Percentiles rank a stretch among this genome's conserved stretches.
Evolutionary conservation across 1,140 invertebrate genomes (phyloP).

Genomic region (Vanessa tameamea): DNA sequence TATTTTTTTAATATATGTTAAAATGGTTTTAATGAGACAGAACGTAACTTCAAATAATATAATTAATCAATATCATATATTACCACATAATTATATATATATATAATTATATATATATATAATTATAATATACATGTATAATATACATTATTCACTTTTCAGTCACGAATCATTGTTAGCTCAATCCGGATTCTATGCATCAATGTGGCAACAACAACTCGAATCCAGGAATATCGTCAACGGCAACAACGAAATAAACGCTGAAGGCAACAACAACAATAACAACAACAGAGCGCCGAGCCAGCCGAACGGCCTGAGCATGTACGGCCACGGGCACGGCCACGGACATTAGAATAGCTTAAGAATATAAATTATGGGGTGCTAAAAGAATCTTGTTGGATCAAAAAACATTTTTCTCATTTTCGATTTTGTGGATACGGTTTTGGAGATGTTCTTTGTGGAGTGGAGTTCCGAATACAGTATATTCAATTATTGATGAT

Average conservation of each 20-base stretch:
- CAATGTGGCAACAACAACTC: slow-evolving; percentile 95
- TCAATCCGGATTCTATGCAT: slow-evolving; percentile 86
- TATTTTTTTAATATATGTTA: background rate
- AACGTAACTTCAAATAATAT: too few species aligned
- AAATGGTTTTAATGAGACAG: too few species aligned
- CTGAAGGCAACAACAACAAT: slow-evolving; percentile 51
- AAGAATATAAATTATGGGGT: slow-evolving; percentile 25
- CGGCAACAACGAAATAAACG: slow-evolving; percentile 41
- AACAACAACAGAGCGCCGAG: slow-evolving; percentile 32
- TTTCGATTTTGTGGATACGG: slow-evolving; percentile 10
- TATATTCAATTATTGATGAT: background rate
- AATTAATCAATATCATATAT: too few species aligned
- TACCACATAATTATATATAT: too few species aligned
- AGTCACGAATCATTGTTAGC: slow-evolving; percentile 90
- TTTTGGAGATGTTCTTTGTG: background rate
- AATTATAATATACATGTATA: too few species aligned
- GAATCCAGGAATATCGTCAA: slow-evolving; percentile 77
- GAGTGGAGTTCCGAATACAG: background rate
- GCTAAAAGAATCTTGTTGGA: slow-evolving; percentile 31
- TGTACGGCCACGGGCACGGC: slow-evolving; percentile 51
- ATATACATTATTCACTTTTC: slow-evolving; percentile 39
- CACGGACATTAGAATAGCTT: slow-evolving; percentile 45
- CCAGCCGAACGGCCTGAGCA: slow-evolving; percentile 42
- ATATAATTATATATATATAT: too few species aligned
- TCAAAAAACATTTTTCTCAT: slow-evolving; percentile 15